A percentile compares a stretch with the other conserved stretches of the same genome.
These are phyloP conservation scores for Orchesellides sinensis DNA, from an alignment of 2,888 invertebrate genomes.

Conservation along the genomic window DNA sequence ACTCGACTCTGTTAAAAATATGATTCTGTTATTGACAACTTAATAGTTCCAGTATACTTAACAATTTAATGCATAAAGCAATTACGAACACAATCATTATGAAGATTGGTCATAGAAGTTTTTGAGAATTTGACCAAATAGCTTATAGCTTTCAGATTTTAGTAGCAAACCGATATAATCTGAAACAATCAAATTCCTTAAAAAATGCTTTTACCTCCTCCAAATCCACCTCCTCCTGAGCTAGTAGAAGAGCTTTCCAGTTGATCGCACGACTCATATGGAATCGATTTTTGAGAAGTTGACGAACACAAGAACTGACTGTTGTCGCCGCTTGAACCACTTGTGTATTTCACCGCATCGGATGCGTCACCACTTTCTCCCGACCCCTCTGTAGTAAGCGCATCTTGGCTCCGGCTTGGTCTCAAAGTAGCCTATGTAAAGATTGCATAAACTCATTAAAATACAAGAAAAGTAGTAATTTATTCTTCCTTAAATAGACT, in stretches of 20 bases:
- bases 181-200: background rate
- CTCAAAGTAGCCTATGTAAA: constrained; percentile 62
- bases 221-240: constrained; percentile 27
- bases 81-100: background rate
- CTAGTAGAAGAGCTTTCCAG: constrained; percentile 20
- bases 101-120: no score
- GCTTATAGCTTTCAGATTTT: background rate
- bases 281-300: constrained; percentile 28
- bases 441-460: no score
- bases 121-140: no score
- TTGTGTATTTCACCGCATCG: constrained; percentile 39
- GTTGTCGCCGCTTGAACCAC: constrained; percentile 1
- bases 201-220: background rate
- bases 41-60: background rate
- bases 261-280: constrained; percentile 20
- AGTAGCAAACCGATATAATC: background rate
- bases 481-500: no score
- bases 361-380: constrained; percentile 42
- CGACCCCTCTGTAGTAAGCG: constrained; percentile 61
- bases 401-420: constrained; percentile 67
- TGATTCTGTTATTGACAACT: background rate
- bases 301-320: constrained; percentile 25
- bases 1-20: constrained; percentile 20
- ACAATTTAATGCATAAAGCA: no score
- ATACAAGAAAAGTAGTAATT: no score